Conservation (phyloP, 2,888 invertebrate genomes). For the Amphimallon solstitiale region DNA sequence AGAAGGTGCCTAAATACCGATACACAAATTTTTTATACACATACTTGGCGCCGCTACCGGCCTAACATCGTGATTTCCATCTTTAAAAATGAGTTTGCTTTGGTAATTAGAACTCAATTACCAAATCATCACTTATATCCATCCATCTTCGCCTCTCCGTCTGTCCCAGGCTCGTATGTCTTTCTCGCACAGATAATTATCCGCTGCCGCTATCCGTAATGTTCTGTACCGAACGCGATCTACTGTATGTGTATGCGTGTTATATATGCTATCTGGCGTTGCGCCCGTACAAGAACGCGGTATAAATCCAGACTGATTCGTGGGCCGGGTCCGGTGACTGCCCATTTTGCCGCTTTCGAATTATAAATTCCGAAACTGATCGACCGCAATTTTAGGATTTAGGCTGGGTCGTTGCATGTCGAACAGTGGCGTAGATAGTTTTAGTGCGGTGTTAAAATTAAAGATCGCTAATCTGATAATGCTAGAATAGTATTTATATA, state of each 20-base stretch:
- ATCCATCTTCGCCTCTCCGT: neutral
- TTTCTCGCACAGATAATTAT: slow-evolving; percentile 43
- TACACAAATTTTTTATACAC: too few species aligned
- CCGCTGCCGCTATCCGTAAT: slow-evolving; percentile 29
- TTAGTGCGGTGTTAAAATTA: too few species aligned
- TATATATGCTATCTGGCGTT: slow-evolving; percentile 43
- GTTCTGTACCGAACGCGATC: slow-evolving; percentile 16
- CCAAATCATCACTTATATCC: slow-evolving; percentile 5
- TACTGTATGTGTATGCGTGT: slow-evolving; percentile 45
- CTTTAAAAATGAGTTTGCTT: slow-evolving; percentile 16
- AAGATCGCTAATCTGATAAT: too few species aligned
- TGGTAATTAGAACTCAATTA: slow-evolving; percentile 11
- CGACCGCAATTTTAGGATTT: neutral
- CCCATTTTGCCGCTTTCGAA: neutral
- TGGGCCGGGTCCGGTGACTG: neutral
- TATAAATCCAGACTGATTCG: neutral
- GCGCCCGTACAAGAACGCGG: slow-evolving; percentile 40
- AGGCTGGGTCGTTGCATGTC: neutral
- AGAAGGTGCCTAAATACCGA: too few species aligned
- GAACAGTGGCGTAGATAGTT: neutral
- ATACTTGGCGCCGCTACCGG: too few species aligned
- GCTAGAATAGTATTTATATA: too few species aligned
- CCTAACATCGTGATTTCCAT: too few species aligned
- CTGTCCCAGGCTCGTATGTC: neutral
- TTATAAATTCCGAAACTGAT: neutral